Base-by-base conservation (phyloP, 2,888 invertebrate species). In the Tinea trinotella region DNA sequence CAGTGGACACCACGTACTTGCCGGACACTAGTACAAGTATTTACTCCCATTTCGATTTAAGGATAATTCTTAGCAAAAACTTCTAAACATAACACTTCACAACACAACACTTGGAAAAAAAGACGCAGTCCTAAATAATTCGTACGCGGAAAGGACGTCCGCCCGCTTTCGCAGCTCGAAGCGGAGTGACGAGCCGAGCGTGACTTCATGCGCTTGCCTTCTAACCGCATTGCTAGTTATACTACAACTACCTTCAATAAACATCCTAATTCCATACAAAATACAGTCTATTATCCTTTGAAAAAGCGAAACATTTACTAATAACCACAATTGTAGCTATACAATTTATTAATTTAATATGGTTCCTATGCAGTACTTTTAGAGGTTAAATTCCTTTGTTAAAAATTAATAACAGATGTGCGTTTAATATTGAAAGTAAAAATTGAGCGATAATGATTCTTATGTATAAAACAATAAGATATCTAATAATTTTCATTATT, bases 21-120 rank as follows among this genome's bases (percentile, higher is more conserved):
- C 75, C 85, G 73, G 64, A 89, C 88, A 82, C 88, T 89, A n/a
- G n/a, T 74, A 66, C 79, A 89, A 74, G 84, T 87, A 75, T 87
- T 82, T 60, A 87, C 84, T 63, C 86, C 86, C 86, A 85, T 87
- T 19, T 46, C 4, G 12, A 46, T 49, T 46, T 20, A 53, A 50
- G n/a, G 34, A 48, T 34, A 62, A 63, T 61, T 58, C 55, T 60
- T 62, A 60, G n/a, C 15, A 15, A 40, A 13, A 40, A 40, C 13
- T 15, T 13, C 7, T n/a, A n/a, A 40, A 2, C 13, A 13, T 40
- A 3, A 40, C n/a, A 40, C 6, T 40, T 40, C 30, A 30, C 57
- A 59, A 58, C 61, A 61, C 58, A 58, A 53, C 19, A 20, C 3
- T 48, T 48, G 5, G 17, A 13, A 13, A 40, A 17, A 17, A 5